Conservation (phyloP, 1,140 invertebrate species). For the Heliothis subflexa region DNA sequence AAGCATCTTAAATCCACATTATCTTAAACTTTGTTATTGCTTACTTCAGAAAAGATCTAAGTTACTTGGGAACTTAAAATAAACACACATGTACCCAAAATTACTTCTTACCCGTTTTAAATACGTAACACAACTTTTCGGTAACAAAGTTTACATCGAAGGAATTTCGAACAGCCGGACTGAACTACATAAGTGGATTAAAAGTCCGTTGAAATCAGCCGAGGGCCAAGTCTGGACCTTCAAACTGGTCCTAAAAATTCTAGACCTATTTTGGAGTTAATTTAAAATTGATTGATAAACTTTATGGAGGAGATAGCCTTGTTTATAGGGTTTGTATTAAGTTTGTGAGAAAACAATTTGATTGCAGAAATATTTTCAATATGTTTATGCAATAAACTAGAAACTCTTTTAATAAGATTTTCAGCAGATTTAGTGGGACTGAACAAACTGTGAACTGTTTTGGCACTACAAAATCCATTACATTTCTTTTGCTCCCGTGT, state of each 20-base stretch:
- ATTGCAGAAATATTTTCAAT: neutral
- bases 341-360: constrained; percentile 6
- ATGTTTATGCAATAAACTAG: too few relatives aligned
- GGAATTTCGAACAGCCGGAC: constrained; percentile 31
- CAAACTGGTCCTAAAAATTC: neutral
- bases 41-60: neutral
- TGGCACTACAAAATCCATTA: too few relatives aligned
- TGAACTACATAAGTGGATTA: constrained; percentile 41
- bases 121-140: constrained; percentile 38
- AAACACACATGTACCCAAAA: constrained; percentile 2
- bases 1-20: too few relatives aligned
- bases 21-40: neutral
- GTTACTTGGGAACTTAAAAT: neutral
- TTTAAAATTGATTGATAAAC: constrained; percentile 20
- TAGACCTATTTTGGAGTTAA: constrained; percentile 1
- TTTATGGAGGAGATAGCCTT: neutral
- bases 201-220: constrained; percentile 33
- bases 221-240: constrained; percentile 7
- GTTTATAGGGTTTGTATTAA: too few relatives aligned
- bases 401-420: too few relatives aligned
- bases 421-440: too few relatives aligned
- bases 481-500: too few relatives aligned
- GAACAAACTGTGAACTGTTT: too few relatives aligned
- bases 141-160: constrained; percentile 16
- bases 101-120: constrained; percentile 30